Percentiles rank a stretch among this genome's conserved stretches.
These are phyloP conservation scores for Macrosoma leucophasiata DNA, from an alignment of 2,888 invertebrate species.

Conservation along the genomic window DNA sequence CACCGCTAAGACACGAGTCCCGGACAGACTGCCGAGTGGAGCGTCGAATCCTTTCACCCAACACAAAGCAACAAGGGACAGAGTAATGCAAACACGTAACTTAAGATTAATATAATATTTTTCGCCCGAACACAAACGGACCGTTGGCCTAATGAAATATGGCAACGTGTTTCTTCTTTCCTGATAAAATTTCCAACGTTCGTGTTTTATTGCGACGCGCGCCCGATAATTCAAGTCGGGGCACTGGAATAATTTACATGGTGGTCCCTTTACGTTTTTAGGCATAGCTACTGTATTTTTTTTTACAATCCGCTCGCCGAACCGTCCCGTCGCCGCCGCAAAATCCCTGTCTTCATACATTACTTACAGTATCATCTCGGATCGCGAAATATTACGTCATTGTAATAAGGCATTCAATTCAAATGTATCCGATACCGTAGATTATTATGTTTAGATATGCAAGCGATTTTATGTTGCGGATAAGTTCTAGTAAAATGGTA, in stretches of 20 bases:
- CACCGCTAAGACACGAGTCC: slow-evolving; percentile 39
- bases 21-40: slow-evolving; percentile 30
- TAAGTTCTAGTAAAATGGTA: slow-evolving; percentile 22
- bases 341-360: slow-evolving; percentile 15
- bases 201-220: slow-evolving; percentile 64
- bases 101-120: slow-evolving; percentile 68
- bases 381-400: slow-evolving; percentile 24
- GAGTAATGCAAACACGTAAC: slow-evolving; percentile 55
- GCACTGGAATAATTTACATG: slow-evolving; percentile 65
- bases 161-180: slow-evolving; percentile 60
- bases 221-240: slow-evolving; percentile 62
- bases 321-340: too few species aligned
- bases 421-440: slow-evolving; percentile 25
- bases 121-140: slow-evolving; percentile 54
- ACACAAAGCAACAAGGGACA: slow-evolving; percentile 47
- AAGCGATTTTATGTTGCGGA: slow-evolving; percentile 20
- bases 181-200: slow-evolving; percentile 64
- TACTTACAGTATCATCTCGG: slow-evolving; percentile 17
- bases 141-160: slow-evolving; percentile 66
- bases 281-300: slow-evolving; percentile 51
- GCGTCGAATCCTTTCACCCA: slow-evolving; percentile 42
- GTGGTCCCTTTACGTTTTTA: slow-evolving; percentile 55
- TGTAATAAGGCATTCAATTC: slow-evolving; percentile 27
- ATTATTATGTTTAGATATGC: slow-evolving; percentile 25
- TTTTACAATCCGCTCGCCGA: slow-evolving; percentile 33